phyloP scores from a whole-genome alignment of 2,888 invertebrate species.

The Congeria kusceri region DNA sequence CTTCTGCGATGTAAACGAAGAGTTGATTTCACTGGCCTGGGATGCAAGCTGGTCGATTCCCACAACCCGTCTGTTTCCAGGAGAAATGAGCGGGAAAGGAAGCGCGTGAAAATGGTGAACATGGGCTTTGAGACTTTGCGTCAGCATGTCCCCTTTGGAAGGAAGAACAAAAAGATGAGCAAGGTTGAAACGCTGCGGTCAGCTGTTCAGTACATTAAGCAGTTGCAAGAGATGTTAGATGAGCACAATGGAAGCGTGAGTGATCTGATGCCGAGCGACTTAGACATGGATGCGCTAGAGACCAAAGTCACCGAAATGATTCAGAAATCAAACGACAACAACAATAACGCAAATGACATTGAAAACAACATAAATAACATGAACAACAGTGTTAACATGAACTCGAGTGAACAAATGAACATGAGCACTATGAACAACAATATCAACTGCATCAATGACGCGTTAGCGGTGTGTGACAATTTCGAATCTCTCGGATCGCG shows the following conservation, averaged over 20 bases:
- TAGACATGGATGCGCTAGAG: conserved; percentile 54
- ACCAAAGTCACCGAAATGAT: conserved; percentile 53
- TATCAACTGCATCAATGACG: not conserved
- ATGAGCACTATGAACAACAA: too few relatives aligned
- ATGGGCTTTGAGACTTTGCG: conserved; percentile 82
- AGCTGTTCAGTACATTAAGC: conserved; percentile 83
- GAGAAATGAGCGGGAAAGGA: conserved; percentile 96
- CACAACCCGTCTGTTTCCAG: conserved; percentile 92
- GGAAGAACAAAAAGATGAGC: conserved; percentile 83
- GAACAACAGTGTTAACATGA: conserved; percentile 40
- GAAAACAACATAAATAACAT: conserved; percentile 18
- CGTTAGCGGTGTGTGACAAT: not conserved
- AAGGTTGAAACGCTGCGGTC: conserved; percentile 84
- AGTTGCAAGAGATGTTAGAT: conserved; percentile 73
- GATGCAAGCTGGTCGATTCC: conserved; percentile 74
- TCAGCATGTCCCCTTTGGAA: conserved; percentile 82
- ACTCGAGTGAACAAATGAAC: not conserved
- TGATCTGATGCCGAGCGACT: conserved; percentile 39
- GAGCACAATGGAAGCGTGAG: conserved; percentile 27
- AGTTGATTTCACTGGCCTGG: conserved; percentile 79
- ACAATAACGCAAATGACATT: conserved; percentile 2
- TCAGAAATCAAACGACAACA: conserved; percentile 30
- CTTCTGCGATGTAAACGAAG: conserved; percentile 81
- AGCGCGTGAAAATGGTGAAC: conserved; percentile 93
- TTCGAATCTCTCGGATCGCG: not conserved